phyloP scores from a whole-genome alignment of 2,797 vertebrate species.

The Arnoldichthys spilopterus region DNA sequence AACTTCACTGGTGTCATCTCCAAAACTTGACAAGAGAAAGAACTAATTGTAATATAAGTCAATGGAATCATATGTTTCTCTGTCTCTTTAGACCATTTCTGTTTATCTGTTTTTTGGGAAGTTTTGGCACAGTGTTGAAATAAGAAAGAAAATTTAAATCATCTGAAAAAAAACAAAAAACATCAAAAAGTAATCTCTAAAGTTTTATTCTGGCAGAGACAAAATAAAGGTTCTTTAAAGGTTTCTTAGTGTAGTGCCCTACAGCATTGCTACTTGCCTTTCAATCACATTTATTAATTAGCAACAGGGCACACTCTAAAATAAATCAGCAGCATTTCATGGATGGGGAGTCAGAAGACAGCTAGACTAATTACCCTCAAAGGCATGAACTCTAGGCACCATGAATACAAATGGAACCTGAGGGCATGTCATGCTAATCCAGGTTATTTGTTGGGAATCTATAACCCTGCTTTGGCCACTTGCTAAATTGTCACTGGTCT shows the following conservation, averaged over 20 bases:
- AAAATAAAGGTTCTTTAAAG: not conserved
- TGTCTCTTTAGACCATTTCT: no score
- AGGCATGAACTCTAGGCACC: not conserved
- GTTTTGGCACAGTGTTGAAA: no score
- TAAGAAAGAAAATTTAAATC: no score
- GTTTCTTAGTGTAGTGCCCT: not conserved
- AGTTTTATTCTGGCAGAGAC: no score
- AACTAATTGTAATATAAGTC: no score
- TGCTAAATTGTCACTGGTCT: slow-evolving; percentile 35
- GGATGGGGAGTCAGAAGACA: slow-evolving; percentile 38
- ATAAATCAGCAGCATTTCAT: slow-evolving; percentile 30
- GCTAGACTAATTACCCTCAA: slow-evolving; percentile 21
- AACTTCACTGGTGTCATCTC: no score
- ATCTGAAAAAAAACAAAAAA: no score
- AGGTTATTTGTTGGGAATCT: slow-evolving; percentile 43
- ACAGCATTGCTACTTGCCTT: not conserved
- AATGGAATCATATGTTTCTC: no score
- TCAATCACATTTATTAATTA: slow-evolving; percentile 40
- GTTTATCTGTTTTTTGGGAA: no score
- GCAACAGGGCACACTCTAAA: slow-evolving; percentile 15
- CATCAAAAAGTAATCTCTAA: no score
- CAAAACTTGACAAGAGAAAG: no score
- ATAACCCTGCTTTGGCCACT: slow-evolving; percentile 52
- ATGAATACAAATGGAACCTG: slow-evolving; percentile 50
- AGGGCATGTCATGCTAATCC: slow-evolving; percentile 26